Conservation (phyloP, 2,797 vertebrate species). For the Poecilia gillii region DNA sequence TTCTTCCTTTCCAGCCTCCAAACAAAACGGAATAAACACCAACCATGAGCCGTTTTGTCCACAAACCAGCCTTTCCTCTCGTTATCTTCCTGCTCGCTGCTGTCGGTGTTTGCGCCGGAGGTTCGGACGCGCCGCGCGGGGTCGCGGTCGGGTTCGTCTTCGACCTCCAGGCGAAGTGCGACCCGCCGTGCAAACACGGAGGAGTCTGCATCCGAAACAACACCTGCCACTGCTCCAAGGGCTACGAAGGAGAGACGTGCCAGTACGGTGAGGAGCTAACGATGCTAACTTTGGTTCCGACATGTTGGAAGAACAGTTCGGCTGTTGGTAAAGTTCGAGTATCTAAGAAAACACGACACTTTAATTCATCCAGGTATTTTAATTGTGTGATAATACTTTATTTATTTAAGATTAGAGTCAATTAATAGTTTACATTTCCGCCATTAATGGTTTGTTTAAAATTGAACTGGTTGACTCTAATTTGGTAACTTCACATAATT, state of each 20-base stretch:
- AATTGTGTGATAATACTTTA: neutral
- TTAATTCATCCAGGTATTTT: neutral
- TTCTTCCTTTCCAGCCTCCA: neutral
- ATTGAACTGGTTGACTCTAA: neutral
- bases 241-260: constrained; percentile 88
- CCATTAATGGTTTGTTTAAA: neutral
- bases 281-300: neutral
- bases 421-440: neutral
- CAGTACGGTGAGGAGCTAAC: constrained; percentile 78
- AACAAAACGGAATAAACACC: neutral
- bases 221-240: constrained; percentile 86
- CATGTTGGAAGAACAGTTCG: neutral
- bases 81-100: constrained; percentile 30
- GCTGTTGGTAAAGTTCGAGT: neutral
- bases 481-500: neutral
- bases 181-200: constrained; percentile 83
- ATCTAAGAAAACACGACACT: neutral
- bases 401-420: neutral
- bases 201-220: constrained; percentile 87
- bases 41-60: constrained; percentile 7
- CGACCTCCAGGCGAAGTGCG: constrained; percentile 78
- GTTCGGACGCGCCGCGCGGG: constrained; percentile 77
- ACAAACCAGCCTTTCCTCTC: constrained; percentile 9
- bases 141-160: constrained; percentile 82
- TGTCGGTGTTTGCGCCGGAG: constrained; percentile 50